phyloP scores from a whole-genome alignment of 2,113 vertebrate genomes.

The Caretta caretta region DNA sequence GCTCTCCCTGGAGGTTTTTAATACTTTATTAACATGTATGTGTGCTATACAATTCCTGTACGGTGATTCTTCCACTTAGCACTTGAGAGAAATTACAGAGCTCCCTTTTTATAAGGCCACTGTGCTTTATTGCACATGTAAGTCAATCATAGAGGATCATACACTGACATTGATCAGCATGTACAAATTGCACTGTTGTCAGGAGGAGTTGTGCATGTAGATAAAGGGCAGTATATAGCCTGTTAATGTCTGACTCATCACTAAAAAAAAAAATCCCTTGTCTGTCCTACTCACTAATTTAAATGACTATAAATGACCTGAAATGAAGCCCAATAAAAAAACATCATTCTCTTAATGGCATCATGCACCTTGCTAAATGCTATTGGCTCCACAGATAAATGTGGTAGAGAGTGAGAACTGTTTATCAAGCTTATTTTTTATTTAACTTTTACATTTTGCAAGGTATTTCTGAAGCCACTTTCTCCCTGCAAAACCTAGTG shows the following conservation, averaged over 20 bases:
- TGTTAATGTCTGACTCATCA: neutral
- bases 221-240: neutral
- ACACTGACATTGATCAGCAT: neutral
- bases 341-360: neutral
- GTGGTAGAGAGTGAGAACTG: neutral
- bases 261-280: neutral
- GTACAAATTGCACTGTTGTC: neutral
- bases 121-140: neutral
- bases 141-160: neutral
- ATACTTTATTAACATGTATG: neutral
- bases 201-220: neutral
- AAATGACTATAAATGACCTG: neutral
- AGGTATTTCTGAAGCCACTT: neutral
- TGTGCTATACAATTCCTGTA: neutral
- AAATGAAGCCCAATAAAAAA: neutral
- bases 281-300: neutral
- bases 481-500: neutral
- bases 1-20: neutral
- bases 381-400: neutral
- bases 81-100: neutral
- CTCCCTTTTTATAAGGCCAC: neutral
- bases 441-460: neutral
- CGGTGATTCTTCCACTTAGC: neutral
- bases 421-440: neutral
- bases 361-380: neutral